Conservation (phyloP, 2,113 vertebrate genomes). For the Petaurus breviceps region DNA sequence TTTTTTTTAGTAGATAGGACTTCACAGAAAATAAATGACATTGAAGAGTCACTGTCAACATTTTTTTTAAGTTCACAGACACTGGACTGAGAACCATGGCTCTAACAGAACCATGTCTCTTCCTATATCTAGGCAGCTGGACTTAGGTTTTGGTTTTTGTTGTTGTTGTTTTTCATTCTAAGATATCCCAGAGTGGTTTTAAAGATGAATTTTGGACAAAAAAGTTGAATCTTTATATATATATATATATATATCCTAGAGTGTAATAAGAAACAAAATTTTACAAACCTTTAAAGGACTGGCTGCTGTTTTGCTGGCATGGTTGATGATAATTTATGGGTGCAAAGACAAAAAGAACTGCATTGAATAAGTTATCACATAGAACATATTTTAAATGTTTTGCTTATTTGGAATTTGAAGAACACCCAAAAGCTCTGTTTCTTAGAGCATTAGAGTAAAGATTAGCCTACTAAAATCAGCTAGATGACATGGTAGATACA, state of each 20-base stretch:
- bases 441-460: not conserved
- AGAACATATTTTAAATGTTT: not conserved
- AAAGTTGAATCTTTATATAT: not conserved
- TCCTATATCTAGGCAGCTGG: not conserved
- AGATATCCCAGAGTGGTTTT: not conserved
- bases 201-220: not conserved
- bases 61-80: not conserved
- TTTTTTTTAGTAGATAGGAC: not conserved
- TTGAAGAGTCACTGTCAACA: not conserved
- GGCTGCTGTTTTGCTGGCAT: not conserved
- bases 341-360: not conserved
- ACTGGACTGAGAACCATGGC: not conserved
- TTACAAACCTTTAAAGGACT: not conserved
- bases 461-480: not conserved
- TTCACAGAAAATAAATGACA: not conserved
- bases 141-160: not conserved
- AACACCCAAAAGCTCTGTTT: not conserved
- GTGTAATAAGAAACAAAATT: not conserved
- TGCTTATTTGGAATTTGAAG: not conserved
- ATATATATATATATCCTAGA: not conserved
- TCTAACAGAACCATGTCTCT: not conserved
- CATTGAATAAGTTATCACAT: not conserved
- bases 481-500: not conserved
- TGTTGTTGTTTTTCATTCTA: not conserved
- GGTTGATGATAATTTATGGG: not conserved